Evolutionary conservation across 2,113 vertebrate species (phyloP), one percentile per base, ranked within the genome.

Genomic region (Vulpes ferrilata): DNA sequence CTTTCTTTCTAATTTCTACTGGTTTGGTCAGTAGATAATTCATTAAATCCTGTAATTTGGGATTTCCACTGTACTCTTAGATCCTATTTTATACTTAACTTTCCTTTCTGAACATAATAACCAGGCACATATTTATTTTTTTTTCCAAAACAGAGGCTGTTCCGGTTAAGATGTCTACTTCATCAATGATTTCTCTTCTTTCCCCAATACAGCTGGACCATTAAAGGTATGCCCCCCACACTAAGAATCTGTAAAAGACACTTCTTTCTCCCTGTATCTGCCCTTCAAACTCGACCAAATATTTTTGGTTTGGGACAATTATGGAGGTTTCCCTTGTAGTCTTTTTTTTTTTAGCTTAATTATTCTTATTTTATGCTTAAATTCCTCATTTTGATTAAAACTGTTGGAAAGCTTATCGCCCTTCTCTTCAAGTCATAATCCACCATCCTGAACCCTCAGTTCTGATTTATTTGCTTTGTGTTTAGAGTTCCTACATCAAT

Each of bases 371-470:
- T 90, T 53, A 17, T 55, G 17, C 25, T 90, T 91, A 62, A 62
- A 57, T 65, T 89, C 16, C 17, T 96, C 11, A 80, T 89, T 97
- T 89, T 96, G 55, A 59, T 35, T 74, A 7, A 5, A 93, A 9
- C 17, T 67, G 55, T 53, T 92, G 4, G 3, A 92, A 89, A 55
- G 73, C 7, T 43, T 67, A 67, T 48, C 27, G 89, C 30, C 35
- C 27, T 57, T 76, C 27, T 64, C 27, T 76, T 20, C 53, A 43
- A 6, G 16, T 90, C 35, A 76, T 22, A 27, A 22, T 53, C 64
- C 7, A 53, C 51, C 51, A 4, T 57, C 38, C 73, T 90, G 9
- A 88, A 48, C 43, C 82, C 48, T 78, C 19, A 35, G 43, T 59
- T 71, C 43, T 93, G n/a, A 95, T 82, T 65, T 78, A 11, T 22